Base-by-base conservation (phyloP, 1,140 invertebrate genomes). In the Helicoverpa zea region DNA sequence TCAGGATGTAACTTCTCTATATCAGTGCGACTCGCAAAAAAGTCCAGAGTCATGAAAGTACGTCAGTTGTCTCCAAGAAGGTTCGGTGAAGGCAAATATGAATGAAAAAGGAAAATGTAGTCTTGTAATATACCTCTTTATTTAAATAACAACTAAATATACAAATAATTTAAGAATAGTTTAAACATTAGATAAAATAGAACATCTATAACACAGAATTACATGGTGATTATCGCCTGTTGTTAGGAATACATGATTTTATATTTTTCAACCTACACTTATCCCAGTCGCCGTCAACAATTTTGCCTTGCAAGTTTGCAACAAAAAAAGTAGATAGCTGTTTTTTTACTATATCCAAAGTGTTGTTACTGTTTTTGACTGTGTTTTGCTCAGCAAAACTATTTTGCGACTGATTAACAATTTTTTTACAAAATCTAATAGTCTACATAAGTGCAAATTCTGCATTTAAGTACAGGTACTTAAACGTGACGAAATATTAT, bases 91-190 rank as follows among this genome's bases (percentile, higher is more conserved):
- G 14, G 35, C 2, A n/a, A 43, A n/a, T 2, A 56, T 56, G n/a
- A 58, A 10, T 29, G 9, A 54, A 12, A 58, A 58, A 11, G 9
- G 12, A 30, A 14, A 35, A 49, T 0, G 5, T 47, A 13, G 35
- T 58, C 11, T 73, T 73, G 30, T 56, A 43, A 61, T 47, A 61
- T 59, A 61, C 23, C 52, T 59, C 73, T 75, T 75, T 75, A 75
- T 75, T 66, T 75, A 30, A 59, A 75, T 75, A 75, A 75, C 73
- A 75, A 75, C 73, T 75, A 75, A 75, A 59, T 59, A 75, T 61
- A 75, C 73, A 75, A 75, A 75, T 75, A 75, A 75, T 75, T 75
- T 75, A 75, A 29, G 56, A 75, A 61, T 75, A 58, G 14, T 59
- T 47, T 59, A 75, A 61, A 61, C 56, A 13, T 14, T 61, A 43